phyloP scores from a whole-genome alignment of 1,140 invertebrate genomes.

The Caligus rogercresseyi region DNA sequence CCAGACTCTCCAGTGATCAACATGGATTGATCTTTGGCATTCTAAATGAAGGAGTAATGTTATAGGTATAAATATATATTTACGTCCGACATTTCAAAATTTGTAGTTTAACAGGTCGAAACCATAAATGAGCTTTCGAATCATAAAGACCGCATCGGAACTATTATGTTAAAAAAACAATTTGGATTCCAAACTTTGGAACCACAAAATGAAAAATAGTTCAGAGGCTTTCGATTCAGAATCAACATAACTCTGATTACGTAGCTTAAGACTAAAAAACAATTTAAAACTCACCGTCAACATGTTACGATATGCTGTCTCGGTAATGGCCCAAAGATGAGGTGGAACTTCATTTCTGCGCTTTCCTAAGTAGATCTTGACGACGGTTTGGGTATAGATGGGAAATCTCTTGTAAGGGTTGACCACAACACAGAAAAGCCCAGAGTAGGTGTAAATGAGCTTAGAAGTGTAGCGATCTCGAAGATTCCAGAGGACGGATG shows the following conservation, averaged over 20 bases:
- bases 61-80: too few relatives aligned
- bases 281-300: constrained; percentile 51
- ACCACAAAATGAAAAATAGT: too few relatives aligned
- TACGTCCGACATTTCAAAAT: too few relatives aligned
- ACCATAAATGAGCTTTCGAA: too few relatives aligned
- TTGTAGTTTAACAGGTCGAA: too few relatives aligned
- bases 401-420: constrained; percentile 99
- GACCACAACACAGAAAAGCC: constrained; percentile 98
- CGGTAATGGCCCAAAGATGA: constrained; percentile 98
- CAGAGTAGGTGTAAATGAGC: constrained; percentile 65
- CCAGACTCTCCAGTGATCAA: constrained; percentile 38
- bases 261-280: constrained; percentile 31
- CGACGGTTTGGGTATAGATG: constrained; percentile 90
- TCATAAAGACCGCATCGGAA: too few relatives aligned
- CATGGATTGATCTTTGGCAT: constrained; percentile 30
- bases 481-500: constrained; percentile 96
- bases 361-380: constrained; percentile 93
- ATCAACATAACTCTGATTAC: neutral
- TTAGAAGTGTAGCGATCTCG: constrained; percentile 75
- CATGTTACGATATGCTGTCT: constrained; percentile 99
- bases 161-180: too few relatives aligned
- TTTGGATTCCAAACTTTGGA: too few relatives aligned
- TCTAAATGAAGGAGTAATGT: constrained; percentile 26
- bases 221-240: too few relatives aligned
- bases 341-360: constrained; percentile 98